Percentiles rank a stretch among this genome's conserved stretches.
Conservation (phyloP, 2,888 invertebrate genomes). For the Lithodes maja region DNA sequence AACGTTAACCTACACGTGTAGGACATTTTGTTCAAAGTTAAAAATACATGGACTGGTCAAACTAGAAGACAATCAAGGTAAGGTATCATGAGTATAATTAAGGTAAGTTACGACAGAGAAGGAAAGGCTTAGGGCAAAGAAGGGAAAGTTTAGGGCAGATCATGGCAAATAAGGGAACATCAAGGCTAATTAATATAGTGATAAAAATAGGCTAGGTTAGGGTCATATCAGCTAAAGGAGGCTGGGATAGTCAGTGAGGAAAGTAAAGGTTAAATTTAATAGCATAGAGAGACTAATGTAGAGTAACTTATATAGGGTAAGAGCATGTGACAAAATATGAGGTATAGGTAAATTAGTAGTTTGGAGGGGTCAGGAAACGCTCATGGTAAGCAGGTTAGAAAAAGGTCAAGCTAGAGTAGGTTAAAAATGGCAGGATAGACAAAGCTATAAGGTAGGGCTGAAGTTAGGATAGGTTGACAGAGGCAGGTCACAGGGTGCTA, state of each 20-base stretch:
- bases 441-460: neutral
- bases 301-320: neutral
- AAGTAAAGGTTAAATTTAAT: neutral
- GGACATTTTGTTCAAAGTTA: no score
- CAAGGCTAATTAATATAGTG: neutral
- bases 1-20: no score
- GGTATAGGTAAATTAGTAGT: neutral
- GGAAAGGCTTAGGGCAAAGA: neutral
- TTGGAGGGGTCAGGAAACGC: neutral
- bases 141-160: neutral
- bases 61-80: no score
- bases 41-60: no score
- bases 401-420: neutral
- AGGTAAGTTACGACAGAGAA: no score
- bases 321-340: neutral
- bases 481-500: neutral
- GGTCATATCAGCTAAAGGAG: neutral
- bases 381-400: neutral
- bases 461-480: conserved; percentile 1
- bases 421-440: neutral
- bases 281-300: neutral
- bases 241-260: neutral
- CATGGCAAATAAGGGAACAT: neutral
- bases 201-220: no score
- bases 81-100: no score